Evolutionary conservation across 2,113 vertebrate species (phyloP).

Genomic region (Chelonoidis abingdonii): DNA sequence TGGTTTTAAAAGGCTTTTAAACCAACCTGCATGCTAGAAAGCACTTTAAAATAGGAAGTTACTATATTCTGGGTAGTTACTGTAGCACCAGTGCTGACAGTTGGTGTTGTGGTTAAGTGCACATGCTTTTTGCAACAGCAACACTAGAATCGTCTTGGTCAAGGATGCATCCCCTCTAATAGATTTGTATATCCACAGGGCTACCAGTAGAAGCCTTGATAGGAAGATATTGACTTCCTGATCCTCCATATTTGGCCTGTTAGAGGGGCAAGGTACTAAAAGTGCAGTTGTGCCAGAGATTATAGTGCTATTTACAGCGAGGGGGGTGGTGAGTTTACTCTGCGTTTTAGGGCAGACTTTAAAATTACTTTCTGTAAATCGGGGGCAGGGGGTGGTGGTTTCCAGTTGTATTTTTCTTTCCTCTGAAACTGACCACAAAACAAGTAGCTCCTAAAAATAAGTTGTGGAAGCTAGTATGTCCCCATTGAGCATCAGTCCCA

Average conservation of each 20-base stretch:
- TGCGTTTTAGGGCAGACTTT: not conserved
- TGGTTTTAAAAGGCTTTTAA: not conserved
- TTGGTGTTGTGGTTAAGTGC: not conserved
- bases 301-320: not conserved
- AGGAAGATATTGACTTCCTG: not conserved
- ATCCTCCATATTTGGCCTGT: not conserved
- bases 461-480: not conserved
- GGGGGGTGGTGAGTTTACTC: not conserved
- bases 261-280: not conserved
- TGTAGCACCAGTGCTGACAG: not conserved
- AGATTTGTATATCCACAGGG: too few species aligned
- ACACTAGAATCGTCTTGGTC: not conserved
- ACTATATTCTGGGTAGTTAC: not conserved
- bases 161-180: not conserved
- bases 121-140: not conserved
- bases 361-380: not conserved
- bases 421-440: not conserved
- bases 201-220: not conserved
- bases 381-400: not conserved
- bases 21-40: not conserved
- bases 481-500: not conserved
- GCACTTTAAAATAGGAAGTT: not conserved
- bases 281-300: not conserved
- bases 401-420: not conserved
- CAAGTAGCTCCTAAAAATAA: not conserved